Evolutionary conservation across 1,140 invertebrate genomes (phyloP), one percentile per base, ranked within the genome.

Genomic region (Papilio helenus): DNA sequence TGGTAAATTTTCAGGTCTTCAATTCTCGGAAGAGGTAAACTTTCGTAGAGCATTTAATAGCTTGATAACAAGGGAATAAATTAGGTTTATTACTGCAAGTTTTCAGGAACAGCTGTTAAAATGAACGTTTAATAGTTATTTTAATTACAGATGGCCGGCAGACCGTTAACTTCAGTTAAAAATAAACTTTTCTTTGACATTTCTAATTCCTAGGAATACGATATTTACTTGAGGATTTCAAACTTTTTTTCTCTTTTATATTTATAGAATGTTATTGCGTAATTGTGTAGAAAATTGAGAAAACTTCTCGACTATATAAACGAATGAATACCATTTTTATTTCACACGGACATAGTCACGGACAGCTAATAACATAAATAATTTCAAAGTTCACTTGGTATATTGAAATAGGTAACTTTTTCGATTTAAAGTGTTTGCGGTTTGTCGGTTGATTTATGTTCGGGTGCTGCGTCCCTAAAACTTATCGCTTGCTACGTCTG

Each of bases 1-100:
- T 20, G n/a, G n/a, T 55, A 55, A 55, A 49, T 49, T 49, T 55
- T 55, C n/a, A 55, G n/a, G 51, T 55, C 51, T 18, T 9, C 51
- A 55, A 55, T 49, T 58, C 18, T 20, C 55, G n/a, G 2, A 61
- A 61, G 23, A 61, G 23, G 20, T 61, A 26, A 26, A 23, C 2
- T 61, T 55, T 51, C 49, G 14, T 58, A 65, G 5, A 29, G 23
- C 61, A 68, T 68, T 68, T 68, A 34, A 68, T 16, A 34, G 26
- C 61, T 68, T 7, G 61, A 65, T 65, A 65, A 65, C 58, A 68
- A 68, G 58, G 58, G 61, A 68, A 68, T 68, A 68, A 68, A 68
- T 68, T 68, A 34, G 3, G 3, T 68, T 68, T 68, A 68, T 68
- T 68, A 68, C 61, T 29, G 61, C 14, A 29, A 68, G 26, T 16